Evolutionary conservation across 1,140 invertebrate species (phyloP).

Genomic region (Aricia agestis): DNA sequence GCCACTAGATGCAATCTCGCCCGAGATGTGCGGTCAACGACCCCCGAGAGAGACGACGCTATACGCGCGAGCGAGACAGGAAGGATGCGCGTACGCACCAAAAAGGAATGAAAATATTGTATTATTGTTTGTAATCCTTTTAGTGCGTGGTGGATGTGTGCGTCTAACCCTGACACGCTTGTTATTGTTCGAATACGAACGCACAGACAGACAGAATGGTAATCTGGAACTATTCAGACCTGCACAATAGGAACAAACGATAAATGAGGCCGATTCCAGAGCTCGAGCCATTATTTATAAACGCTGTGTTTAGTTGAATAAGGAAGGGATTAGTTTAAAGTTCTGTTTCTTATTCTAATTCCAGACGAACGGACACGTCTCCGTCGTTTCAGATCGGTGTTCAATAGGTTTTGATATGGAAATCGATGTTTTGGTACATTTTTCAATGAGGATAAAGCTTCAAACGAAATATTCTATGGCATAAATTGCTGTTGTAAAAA

Average conservation of each 20-base stretch:
- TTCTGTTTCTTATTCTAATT: slow-evolving; percentile 50
- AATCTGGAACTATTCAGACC: slow-evolving; percentile 19
- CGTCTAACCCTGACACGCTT: slow-evolving; percentile 43
- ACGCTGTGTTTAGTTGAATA: slow-evolving; percentile 2
- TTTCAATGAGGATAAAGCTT: too few species aligned
- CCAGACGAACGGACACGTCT: slow-evolving; percentile 57
- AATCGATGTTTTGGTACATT: neutral
- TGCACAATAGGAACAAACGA: slow-evolving; percentile 4
- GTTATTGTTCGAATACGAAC: slow-evolving; percentile 42
- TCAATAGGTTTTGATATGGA: slow-evolving; percentile 19
- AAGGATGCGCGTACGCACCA: slow-evolving; percentile 70
- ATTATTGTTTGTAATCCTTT: slow-evolving; percentile 66
- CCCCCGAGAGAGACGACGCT: slow-evolving; percentile 50
- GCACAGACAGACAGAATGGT: slow-evolving; percentile 24
- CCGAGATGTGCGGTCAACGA: slow-evolving; percentile 67
- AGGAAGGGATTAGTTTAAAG: neutral
- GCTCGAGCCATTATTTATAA: neutral
- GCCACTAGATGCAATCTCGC: slow-evolving; percentile 72
- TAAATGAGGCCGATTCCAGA: slow-evolving; percentile 10
- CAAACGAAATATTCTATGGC: neutral
- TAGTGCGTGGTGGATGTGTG: slow-evolving; percentile 34
- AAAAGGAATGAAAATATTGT: slow-evolving; percentile 73
- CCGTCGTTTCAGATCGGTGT: slow-evolving; percentile 15
- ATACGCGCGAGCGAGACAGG: slow-evolving; percentile 44
- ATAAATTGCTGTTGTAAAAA: neutral